Conservation (phyloP, 2,797 vertebrate species). For the Myotis vivesi region DNA sequence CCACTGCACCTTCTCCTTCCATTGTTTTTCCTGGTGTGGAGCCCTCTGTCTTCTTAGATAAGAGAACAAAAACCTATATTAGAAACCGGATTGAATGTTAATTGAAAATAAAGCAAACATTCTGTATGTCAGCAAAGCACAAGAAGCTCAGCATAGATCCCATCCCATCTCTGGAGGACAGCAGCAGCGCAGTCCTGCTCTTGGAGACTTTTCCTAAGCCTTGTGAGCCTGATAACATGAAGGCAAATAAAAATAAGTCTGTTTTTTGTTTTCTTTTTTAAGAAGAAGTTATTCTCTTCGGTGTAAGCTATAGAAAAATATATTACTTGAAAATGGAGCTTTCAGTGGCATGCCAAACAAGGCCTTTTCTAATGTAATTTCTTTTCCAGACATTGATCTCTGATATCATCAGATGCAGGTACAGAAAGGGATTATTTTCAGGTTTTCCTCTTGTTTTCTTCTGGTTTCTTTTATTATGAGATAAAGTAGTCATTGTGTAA, state of each 20-base stretch:
- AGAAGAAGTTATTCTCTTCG: background rate
- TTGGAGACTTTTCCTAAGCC: background rate
- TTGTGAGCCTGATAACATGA: background rate
- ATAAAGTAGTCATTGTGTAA: background rate
- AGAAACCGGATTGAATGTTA: slow-evolving; percentile 19
- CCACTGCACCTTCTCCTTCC: background rate
- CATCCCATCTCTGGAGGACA: background rate
- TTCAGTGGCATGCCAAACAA: background rate
- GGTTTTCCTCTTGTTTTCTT: background rate
- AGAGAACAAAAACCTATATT: background rate
- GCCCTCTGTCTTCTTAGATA: background rate
- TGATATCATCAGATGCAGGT: background rate
- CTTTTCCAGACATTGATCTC: background rate
- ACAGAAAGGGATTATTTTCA: slow-evolving; percentile 38
- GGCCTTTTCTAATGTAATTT: background rate
- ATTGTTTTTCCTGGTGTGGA: background rate
- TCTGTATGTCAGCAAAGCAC: slow-evolving; percentile 19
- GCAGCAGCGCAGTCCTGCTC: background rate
- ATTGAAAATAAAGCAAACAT: slow-evolving; percentile 50
- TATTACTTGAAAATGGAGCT: background rate
- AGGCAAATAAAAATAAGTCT: slow-evolving; percentile 27
- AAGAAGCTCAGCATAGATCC: slow-evolving; percentile 8
- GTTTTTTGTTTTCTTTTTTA: background rate
- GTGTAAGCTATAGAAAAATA: background rate
- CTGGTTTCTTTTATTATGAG: background rate